Base-by-base conservation (phyloP, 2,113 vertebrate species). In the Chloropsis hardwickii region DNA sequence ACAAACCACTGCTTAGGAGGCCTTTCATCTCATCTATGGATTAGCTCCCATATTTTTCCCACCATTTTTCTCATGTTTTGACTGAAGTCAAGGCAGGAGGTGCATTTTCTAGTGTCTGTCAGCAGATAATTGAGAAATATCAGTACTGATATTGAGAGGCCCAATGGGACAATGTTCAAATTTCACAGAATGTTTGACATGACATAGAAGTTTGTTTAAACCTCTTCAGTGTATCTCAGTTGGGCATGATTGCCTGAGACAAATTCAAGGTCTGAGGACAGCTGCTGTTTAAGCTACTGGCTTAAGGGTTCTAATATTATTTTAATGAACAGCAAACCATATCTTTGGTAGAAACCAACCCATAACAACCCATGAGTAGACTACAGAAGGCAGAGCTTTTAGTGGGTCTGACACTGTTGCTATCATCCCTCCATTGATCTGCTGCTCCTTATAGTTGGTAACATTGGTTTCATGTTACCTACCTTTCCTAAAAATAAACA, bases 301-400 rank as follows among this genome's bases (percentile, higher is more conserved):
- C 21, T 85, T 56, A 66, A 21, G 29, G 1, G 0, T 78, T 65
- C 39, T 54, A 1, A 1, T 0, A 2, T 31, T 51, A 27, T 56
- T 78, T 88, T 65, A 90, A 31, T 6, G 19, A 89, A 40, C 4
- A 57, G 3, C 7, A 85, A 90, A 51, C 19, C 2, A 6, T 33
- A n/a, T 27, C 8, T 60, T 45, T 76, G 28, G 19, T 27, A 42
- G 23, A 9, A 57, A 25, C 11, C 21, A 35, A 33, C 27, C 35
- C 3, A 14, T 6, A 57, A 57, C n/a, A 69, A 56, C 14, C 42
- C 29, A 21, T 9, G 19, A 25, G 21, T 2, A 33, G 27, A 11
- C 14, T 39, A 24, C 5, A 48, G 40, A 60, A 65, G 29, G 56
- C 31, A 86, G 14, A 60, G 11, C 11, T 40, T 86, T 71, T 31